phyloP scores from a whole-genome alignment of 2,888 invertebrate species.

The Caenorhabditis sp. region DNA sequence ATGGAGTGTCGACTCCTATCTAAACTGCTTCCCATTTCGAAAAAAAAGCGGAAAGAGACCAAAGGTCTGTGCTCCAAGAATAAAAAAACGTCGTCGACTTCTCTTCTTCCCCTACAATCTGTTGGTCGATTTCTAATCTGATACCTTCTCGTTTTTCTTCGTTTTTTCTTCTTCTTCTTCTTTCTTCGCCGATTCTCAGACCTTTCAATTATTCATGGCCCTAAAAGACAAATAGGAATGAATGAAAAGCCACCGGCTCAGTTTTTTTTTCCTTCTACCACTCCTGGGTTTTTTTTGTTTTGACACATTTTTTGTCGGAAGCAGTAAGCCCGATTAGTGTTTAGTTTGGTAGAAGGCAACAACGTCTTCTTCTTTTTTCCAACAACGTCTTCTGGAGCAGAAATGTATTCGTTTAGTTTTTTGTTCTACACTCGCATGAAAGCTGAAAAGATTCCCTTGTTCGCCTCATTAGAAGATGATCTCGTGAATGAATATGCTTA shows the following conservation, averaged over 20 bases:
- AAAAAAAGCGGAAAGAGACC: constrained; percentile 39
- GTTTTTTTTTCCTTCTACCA: constrained; percentile 16
- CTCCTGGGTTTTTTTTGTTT: constrained; percentile 25
- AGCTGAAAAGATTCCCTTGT: constrained; percentile 8
- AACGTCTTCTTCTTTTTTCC: constrained; percentile 22
- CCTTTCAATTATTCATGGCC: constrained; percentile 61
- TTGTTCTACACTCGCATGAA: neutral
- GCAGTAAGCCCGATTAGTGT: constrained; percentile 45
- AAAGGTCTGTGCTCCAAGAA: constrained; percentile 37
- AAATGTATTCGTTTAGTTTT: constrained; percentile 23
- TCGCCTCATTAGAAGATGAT: constrained; percentile 55
- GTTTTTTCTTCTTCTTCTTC: neutral
- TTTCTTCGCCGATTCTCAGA: constrained; percentile 12
- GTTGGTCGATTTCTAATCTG: constrained; percentile 50
- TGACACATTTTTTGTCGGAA: constrained; percentile 22
- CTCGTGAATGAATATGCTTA: constrained; percentile 35
- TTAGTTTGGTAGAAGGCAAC: constrained; percentile 50
- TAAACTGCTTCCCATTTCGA: constrained; percentile 8
- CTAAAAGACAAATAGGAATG: constrained; percentile 12
- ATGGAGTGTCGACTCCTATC: neutral
- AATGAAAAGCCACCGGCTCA: neutral
- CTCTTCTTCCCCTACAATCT: constrained; percentile 28
- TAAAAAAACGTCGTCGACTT: constrained; percentile 10
- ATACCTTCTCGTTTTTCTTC: constrained; percentile 34
- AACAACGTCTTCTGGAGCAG: constrained; percentile 15